phyloP scores from a whole-genome alignment of 2,113 vertebrate genomes.

The Myotis davidii region DNA sequence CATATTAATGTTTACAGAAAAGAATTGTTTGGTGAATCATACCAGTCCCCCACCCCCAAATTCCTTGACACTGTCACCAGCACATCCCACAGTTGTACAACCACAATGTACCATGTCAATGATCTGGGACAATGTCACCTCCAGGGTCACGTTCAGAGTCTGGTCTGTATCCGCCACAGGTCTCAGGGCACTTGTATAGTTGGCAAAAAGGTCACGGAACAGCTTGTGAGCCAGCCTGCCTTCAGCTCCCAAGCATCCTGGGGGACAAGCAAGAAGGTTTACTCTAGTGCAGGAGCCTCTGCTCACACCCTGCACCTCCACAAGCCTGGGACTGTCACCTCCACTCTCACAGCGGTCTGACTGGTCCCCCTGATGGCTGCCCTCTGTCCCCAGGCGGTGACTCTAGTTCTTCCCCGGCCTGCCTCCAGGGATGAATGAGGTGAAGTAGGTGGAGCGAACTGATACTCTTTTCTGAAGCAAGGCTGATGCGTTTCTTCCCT shows the following conservation, averaged over 20 bases:
- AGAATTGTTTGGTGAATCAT: not conserved
- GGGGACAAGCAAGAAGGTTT: not conserved
- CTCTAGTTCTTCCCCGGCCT: not conserved
- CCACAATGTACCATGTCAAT: conserved; percentile 92
- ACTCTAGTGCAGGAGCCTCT: not conserved
- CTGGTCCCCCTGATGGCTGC: not conserved
- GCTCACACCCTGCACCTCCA: not conserved
- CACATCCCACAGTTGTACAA: not conserved
- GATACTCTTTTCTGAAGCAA: not conserved
- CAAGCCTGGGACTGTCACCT: no score
- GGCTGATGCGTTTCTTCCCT: not conserved
- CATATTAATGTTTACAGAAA: not conserved
- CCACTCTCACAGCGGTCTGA: not conserved
- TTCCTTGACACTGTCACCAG: not conserved
- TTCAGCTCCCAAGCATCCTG: conserved; percentile 87
- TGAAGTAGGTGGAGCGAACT: not conserved
- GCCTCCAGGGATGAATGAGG: not conserved
- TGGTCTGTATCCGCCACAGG: conserved; percentile 92
- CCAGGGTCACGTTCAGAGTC: conserved; percentile 92
- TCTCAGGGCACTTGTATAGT: conserved; percentile 92
- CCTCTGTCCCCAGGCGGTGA: not conserved
- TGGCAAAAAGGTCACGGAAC: conserved; percentile 90
- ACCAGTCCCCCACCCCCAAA: not conserved
- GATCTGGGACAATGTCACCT: conserved; percentile 94
- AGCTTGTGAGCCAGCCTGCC: conserved; percentile 90